Evolutionary conservation across 92 coral and sea anemone species (phyloP).

Genomic region (Zoanthus sansibaricus): DNA sequence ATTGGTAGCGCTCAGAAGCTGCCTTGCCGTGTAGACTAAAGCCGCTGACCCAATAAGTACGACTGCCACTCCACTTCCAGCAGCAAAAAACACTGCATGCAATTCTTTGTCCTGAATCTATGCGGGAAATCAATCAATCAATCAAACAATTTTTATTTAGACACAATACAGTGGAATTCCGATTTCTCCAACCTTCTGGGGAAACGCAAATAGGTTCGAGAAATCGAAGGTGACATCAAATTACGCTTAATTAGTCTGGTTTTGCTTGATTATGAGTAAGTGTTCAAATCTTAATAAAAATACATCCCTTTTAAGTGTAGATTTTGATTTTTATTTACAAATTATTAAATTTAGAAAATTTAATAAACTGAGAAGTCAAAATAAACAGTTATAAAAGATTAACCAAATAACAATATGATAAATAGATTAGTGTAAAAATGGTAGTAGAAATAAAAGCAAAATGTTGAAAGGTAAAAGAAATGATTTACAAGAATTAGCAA

Average conservation of each 20-base stretch:
- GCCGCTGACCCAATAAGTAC: conserved; percentile 77
- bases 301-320: no score
- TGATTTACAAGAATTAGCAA: not conserved
- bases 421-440: no score
- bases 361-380: no score
- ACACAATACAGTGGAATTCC: not conserved
- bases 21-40: conserved; percentile 61
- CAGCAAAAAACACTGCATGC: conserved; percentile 64
- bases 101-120: conserved; percentile 34
- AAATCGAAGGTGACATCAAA: no score
- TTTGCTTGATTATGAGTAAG: no score
- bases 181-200: no score
- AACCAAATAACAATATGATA: no score
- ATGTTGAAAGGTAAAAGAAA: not conserved
- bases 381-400: no score
- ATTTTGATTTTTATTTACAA: no score
- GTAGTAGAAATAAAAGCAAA: not conserved
- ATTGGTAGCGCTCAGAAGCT: conserved; percentile 44
- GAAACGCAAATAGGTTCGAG: no score
- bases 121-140: not conserved
- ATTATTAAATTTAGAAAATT: not conserved
- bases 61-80: conserved; percentile 84
- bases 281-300: no score
- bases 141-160: not conserved
- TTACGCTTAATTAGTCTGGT: no score